Base-by-base conservation (phyloP, 2,113 vertebrate genomes). In the Pan troglodytes region DNA sequence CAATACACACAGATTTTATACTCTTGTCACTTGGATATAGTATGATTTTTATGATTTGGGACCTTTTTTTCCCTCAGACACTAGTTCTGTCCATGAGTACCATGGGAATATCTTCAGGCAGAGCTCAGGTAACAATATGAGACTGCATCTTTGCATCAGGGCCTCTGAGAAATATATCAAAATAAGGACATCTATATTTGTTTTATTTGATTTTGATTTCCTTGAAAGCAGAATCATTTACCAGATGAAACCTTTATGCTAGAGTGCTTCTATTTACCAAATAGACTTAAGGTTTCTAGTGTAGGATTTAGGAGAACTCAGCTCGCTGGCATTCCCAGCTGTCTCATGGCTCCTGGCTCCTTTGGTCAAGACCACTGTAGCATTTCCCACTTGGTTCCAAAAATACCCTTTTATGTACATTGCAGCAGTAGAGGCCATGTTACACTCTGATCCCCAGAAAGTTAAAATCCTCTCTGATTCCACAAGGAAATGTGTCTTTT, bases 391-490 rank as follows among this genome's bases (percentile, higher is more conserved):
- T 80, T 87, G 94, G 67, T 81, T 98, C 95, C 86, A 83, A 80
- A 97, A 98, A 97, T 96, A 97, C 88, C 85, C 89, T 57, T 94
- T 84, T 81, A 8, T 61, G 0, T 64, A 67, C 22, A 35, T 27
- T 43, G 91, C 27, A 14, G 82, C 1, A 4, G 8, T 18, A 38
- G 64, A 0, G 90, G 92, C 97, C 81, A 0, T 0, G 0, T 97
- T 98, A 88, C 93, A 40, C 2, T 89, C 43, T 95, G 95, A 92
- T 76, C 86, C 97, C 82, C 88, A 95, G 95, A 90, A 86, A 38
- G 59, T 88, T 16, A n/a, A 96, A 97, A 82, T 94, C 50, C 79
- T 6, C 0, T 87, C 85, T 27, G 91, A 94, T 96, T 97, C 95
- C 76, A 94, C 93, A 97, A 79, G 83, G 52, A 97, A 97, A 98